Base-by-base conservation (phyloP, 2,888 invertebrate species). In the Campoplex nolae region DNA sequence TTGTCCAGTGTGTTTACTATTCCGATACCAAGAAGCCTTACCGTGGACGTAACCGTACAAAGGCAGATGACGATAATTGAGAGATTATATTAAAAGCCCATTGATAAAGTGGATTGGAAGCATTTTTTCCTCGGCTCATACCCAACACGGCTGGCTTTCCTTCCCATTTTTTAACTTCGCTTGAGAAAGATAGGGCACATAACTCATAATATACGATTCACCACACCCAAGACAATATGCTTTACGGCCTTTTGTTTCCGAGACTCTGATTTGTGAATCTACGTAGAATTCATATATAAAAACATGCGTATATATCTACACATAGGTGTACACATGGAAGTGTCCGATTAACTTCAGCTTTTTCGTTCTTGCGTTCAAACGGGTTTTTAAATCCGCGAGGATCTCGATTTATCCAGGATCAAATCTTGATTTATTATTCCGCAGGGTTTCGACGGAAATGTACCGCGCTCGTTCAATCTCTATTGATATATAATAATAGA, bases 341-440 rank as follows among this genome's bases (percentile, higher is more conserved):
- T 28, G 65, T 18, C 74, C 73, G 86, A 84, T 84, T 81, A 87
- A 81, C 62, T 74, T 56, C 48, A 54, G 77, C 81, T 67, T 84
- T 87, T 73, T 84, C 76, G 51, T 70, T 51, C 54, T 62, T 74
- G 45, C 67, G 28, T 71, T 70, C 58, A 78, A 84, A 82, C 77
- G 45, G 81, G 70, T 84, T 84, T 84, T 84, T 51, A 87, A 87
- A 82, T 87, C 84, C 84, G 62, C 51, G 84, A 84, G 78, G 77
- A 82, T 84, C 81, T 62, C 77, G 77, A 86, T 86, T 86, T 84
- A 73, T 80, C 81, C 58, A 42, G 78, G 68, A 84, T 78, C 84
- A 84, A 84, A 87, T 84, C 86, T 84, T 87, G 86, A 87, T 87
- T 87, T 87, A 84, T 87, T 84, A 84, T 87, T 84, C 84, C 81